Base-by-base conservation (phyloP, 2,113 vertebrate genomes). In the Ochotona curzoniae region DNA sequence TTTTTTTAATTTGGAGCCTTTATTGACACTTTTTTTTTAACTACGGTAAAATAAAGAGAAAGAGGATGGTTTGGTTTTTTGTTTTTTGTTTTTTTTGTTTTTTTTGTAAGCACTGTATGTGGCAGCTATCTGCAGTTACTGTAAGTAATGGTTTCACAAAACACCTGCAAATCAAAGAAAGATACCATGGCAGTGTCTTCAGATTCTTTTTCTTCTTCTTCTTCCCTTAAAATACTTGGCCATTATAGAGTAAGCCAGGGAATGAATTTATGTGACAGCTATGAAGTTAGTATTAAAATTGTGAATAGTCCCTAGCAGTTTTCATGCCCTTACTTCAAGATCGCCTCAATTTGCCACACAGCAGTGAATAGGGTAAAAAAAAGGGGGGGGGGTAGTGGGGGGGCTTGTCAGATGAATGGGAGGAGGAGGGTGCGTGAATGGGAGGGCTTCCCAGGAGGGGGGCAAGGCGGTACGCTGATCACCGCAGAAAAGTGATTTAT, bases 221-320 rank as follows among this genome's bases (percentile, higher is more conserved):
- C 73, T 95, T 96, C 89, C 91, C 90, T 96, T 89, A 63, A 95
- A 96, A 86, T 97, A 96, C 78, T 97, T 92, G 93, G 91, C 94
- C 93, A 96, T 98, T 97, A 94, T 91, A 95, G 93, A 95, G 76
- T 86, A 87, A 83, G 95, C 84, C 91, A 1, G 0, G 96, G 95
- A 96, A 97, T 97, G 97, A 98, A 98, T 98, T 98, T 98, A 98
- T 98, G 98, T 98, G 98, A 98, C 98, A 98, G 98, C 98, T 98
- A 98, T 98, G 98, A 98, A 98, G 97, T 96, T 96, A 97, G 97
- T 98, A 97, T 98, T 98, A 98, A 98, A 97, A 96, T 96, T 89
- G 96, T 98, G 98, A 98, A 98, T 98, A 97, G 96, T 82, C 92
- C 94, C 97, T 87, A 91, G 93, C 88, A 84, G 95, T 89, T 97